A percentile compares a stretch with the other conserved stretches of the same genome.
phyloP scores from a whole-genome alignment of 2,888 invertebrate species.

The Gymnocheta viridis region DNA sequence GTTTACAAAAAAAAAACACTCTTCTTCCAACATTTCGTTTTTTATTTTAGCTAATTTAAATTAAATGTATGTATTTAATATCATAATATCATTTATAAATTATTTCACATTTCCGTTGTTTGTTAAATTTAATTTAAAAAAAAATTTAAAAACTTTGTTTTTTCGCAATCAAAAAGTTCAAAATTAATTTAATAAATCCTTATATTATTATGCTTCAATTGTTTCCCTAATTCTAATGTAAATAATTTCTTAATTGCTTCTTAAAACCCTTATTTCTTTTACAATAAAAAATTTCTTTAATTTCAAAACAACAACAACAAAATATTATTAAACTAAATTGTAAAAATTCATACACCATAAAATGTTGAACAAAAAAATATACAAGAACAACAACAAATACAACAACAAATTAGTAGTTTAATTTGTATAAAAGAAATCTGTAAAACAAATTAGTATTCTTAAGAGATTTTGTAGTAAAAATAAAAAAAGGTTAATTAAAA shows the following conservation, averaged over 20 bases:
- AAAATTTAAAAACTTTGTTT: too few species aligned
- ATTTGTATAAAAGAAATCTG: constrained; percentile 71
- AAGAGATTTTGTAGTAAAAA: constrained; percentile 73
- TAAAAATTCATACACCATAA: constrained; percentile 49
- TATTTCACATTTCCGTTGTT: neutral
- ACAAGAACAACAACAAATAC: constrained; percentile 20
- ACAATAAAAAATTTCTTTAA: neutral
- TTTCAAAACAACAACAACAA: neutral
- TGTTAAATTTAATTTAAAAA: too few species aligned
- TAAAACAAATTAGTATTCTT: constrained; percentile 71
- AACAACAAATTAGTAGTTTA: constrained; percentile 66
- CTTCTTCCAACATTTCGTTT: neutral
- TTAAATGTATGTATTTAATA: neutral
- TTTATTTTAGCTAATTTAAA: neutral
- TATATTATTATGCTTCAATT: neutral
- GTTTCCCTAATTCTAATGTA: constrained; percentile 14
- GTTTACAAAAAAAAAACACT: neutral
- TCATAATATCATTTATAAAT: neutral
- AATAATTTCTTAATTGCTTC: neutral
- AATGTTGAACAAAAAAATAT: constrained; percentile 21
- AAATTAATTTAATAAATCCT: neutral
- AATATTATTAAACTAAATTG: constrained; percentile 9
- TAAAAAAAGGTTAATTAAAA: constrained; percentile 63
- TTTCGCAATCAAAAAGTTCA: too few species aligned
- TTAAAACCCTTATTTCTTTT: neutral